Conservation (phyloP, 2,113 vertebrate genomes). For the Ciconia boyciana region DNA sequence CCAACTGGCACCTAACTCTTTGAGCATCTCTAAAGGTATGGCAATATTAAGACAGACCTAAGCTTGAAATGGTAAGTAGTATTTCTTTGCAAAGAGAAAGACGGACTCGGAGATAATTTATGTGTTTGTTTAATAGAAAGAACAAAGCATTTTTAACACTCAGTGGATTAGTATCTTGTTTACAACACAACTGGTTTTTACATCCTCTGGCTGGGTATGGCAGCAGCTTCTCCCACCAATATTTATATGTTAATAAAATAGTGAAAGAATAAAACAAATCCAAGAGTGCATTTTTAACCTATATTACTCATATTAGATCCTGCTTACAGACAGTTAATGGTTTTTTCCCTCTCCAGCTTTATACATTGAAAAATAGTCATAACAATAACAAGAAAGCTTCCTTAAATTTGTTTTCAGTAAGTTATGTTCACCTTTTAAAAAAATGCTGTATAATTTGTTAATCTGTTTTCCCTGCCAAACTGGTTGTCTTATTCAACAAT, state of each 20-base stretch:
- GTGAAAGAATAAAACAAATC: slow-evolving; percentile 46
- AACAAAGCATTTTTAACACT: slow-evolving; percentile 9
- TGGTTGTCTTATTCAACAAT: slow-evolving; percentile 70
- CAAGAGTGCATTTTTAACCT: slow-evolving; percentile 36
- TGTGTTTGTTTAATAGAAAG: not conserved
- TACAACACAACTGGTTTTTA: not conserved
- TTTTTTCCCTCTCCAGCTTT: slow-evolving; percentile 13
- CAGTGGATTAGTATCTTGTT: slow-evolving; percentile 26
- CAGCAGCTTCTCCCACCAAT: slow-evolving; percentile 30
- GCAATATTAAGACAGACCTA: not conserved
- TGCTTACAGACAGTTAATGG: slow-evolving; percentile 3
- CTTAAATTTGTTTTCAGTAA: slow-evolving; percentile 57
- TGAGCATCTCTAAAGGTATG: not conserved
- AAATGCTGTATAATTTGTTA: slow-evolving; percentile 64
- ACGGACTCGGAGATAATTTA: not conserved
- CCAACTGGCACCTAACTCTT: not conserved
- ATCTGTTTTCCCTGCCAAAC: slow-evolving; percentile 63
- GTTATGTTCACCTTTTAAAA: slow-evolving; percentile 55
- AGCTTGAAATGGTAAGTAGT: not conserved
- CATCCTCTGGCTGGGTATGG: slow-evolving; percentile 9
- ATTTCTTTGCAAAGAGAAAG: not conserved
- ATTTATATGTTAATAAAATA: slow-evolving; percentile 64
- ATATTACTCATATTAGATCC: not conserved
- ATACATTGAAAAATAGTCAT: slow-evolving; percentile 32
- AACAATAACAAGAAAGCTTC: slow-evolving; percentile 31